phyloP scores from a whole-genome alignment of 2,113 vertebrate genomes.

The Vanacampus margaritifer region DNA sequence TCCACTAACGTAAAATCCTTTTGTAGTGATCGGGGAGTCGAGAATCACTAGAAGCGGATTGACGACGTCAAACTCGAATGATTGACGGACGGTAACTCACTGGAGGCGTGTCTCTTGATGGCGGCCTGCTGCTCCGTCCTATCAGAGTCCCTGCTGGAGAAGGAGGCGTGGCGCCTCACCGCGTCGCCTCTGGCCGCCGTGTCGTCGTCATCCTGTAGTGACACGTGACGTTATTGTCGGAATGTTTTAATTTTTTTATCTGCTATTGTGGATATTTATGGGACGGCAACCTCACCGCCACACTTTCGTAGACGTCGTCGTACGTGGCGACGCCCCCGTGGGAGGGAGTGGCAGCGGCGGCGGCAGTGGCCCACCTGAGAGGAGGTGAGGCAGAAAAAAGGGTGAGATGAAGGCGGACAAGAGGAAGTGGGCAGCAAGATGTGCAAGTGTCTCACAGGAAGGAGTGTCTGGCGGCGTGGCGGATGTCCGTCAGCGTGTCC shows the following conservation, averaged over 20 bases:
- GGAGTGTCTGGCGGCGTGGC: conserved; percentile 88
- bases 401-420: conserved; percentile 3
- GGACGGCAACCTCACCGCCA: conserved; percentile 73
- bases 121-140: conserved; percentile 81
- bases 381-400: conserved; percentile 6
- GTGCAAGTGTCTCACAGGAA: conserved; percentile 83
- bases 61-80: not conserved
- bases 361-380: conserved; percentile 81
- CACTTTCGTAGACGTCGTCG: conserved; percentile 91
- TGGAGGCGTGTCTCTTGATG: conserved; percentile 88
- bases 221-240: not conserved
- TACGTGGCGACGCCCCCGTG: conserved; percentile 80
- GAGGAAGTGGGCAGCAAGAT: not conserved
- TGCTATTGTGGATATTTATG: not conserved
- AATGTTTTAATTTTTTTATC: too few species aligned
- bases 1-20: too few species aligned
- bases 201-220: conserved; percentile 55
- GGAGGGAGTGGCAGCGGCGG: conserved; percentile 58
- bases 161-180: conserved; percentile 87
- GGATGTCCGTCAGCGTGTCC: conserved; percentile 91
- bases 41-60: not conserved
- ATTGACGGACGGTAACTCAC: conserved; percentile 69
- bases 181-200: conserved; percentile 57
- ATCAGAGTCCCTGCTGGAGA: conserved; percentile 86
- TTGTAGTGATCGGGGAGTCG: not conserved